Percentiles rank a stretch among this genome's conserved stretches.
Conservation (phyloP, 2,888 invertebrate species). For the Chesias legatella region DNA sequence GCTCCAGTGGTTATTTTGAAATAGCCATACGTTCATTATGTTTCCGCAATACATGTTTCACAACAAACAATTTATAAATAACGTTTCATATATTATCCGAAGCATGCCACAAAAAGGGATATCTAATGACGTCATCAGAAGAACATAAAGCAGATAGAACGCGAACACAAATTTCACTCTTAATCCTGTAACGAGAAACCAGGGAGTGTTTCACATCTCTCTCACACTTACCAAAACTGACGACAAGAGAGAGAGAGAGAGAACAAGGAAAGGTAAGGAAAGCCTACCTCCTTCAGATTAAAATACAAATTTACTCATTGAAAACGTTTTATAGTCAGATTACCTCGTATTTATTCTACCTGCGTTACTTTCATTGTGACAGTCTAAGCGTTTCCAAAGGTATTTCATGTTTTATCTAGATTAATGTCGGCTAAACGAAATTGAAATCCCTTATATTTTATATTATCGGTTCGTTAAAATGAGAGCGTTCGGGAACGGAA, state of each 20-base stretch:
- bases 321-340: slow-evolving; percentile 59
- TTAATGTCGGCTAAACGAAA: slow-evolving; percentile 26
- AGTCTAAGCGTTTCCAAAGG: slow-evolving; percentile 26
- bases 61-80: neutral
- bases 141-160: slow-evolving; percentile 28
- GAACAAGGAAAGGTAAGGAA: slow-evolving; percentile 6
- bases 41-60: neutral
- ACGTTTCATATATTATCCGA: slow-evolving; percentile 4
- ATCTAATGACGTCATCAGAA: slow-evolving; percentile 26
- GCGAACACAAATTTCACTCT: slow-evolving; percentile 27
- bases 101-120: slow-evolving; percentile 20
- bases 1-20: too few relatives aligned
- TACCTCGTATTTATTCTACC: slow-evolving; percentile 50
- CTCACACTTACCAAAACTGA: slow-evolving; percentile 10
- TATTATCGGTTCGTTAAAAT: slow-evolving; percentile 8
- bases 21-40: neutral
- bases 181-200: slow-evolving; percentile 27
- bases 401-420: slow-evolving; percentile 31
- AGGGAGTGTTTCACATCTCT: slow-evolving; percentile 15
- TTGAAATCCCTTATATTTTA: slow-evolving; percentile 27
- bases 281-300: slow-evolving; percentile 44
- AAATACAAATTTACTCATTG: slow-evolving; percentile 70
- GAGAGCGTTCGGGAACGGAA: neutral
- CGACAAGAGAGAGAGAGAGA: slow-evolving; percentile 17
- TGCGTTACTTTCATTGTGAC: slow-evolving; percentile 32